Evolutionary conservation across 1,140 invertebrate genomes (phyloP).

Genomic region (Drosophila lacteicornis): DNA sequence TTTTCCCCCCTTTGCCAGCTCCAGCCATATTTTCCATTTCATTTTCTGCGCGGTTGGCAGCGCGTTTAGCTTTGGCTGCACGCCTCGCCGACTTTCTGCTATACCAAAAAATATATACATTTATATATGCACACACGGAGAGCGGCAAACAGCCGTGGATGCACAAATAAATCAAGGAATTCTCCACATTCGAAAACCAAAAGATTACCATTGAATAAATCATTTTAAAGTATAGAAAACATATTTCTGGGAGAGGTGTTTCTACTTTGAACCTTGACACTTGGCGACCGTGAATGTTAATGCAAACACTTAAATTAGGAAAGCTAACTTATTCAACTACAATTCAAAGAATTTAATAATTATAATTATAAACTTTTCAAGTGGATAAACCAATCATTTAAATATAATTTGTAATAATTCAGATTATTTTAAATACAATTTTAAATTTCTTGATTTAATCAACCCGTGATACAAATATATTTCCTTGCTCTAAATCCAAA

Average conservation of each 20-base stretch:
- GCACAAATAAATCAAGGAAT: conserved; percentile 17
- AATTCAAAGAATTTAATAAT: not conserved
- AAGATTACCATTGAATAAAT: conserved; percentile 8
- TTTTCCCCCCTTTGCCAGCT: conserved; percentile 35
- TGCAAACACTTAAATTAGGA: not conserved
- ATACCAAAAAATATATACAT: conserved; percentile 39
- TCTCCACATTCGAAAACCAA: not conserved
- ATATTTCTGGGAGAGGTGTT: no score
- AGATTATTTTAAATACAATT: not conserved
- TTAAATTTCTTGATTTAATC: not conserved
- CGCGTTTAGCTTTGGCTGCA: conserved; percentile 76
- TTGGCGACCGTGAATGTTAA: not conserved
- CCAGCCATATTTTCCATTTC: conserved; percentile 80
- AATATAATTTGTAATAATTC: no score
- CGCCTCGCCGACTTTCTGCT: conserved; percentile 62
- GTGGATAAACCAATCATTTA: no score
- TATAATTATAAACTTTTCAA: not conserved
- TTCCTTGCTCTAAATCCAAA: not conserved
- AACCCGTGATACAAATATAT: not conserved
- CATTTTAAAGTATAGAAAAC: not conserved
- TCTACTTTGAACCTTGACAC: not conserved
- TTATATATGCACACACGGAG: conserved; percentile 14
- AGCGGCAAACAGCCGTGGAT: not conserved
- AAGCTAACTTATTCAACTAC: no score
- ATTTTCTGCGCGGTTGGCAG: conserved; percentile 74